phyloP scores from a whole-genome alignment of 2,113 vertebrate genomes.

The Chauna torquata region DNA sequence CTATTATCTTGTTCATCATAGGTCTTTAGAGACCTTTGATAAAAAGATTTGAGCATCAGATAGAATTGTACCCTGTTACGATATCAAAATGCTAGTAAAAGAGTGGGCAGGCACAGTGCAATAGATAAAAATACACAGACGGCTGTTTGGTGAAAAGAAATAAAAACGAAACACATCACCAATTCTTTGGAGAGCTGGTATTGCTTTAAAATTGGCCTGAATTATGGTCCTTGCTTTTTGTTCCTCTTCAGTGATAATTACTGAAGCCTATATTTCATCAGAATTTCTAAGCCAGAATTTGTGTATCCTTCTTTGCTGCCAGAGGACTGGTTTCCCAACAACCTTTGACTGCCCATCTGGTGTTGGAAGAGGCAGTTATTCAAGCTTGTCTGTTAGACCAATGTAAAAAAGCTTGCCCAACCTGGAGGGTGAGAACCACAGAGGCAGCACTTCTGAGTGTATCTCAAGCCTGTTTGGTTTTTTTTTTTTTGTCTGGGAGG shows the following conservation, averaged over 20 bases:
- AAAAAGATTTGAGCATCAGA: neutral
- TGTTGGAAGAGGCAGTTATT: neutral
- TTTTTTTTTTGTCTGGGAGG: neutral
- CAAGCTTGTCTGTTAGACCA: neutral
- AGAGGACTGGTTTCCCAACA: neutral
- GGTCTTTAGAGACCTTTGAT: neutral
- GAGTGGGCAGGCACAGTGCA: neutral
- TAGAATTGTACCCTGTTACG: neutral
- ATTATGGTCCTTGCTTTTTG: neutral
- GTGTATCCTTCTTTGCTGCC: neutral
- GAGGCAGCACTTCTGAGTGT: neutral
- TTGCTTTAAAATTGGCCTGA: neutral
- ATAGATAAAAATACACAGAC: neutral
- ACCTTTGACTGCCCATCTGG: neutral
- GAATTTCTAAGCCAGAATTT: constrained; percentile 1
- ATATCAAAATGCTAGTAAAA: neutral
- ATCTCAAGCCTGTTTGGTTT: neutral
- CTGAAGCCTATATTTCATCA: neutral
- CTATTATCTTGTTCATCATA: neutral
- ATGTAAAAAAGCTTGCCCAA: neutral
- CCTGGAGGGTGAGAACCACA: neutral
- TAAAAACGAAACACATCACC: neutral
- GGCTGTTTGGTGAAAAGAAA: neutral
- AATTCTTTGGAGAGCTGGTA: neutral
- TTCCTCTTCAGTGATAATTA: neutral